These are phyloP conservation scores for Phodopus roborovskii DNA, from an alignment of 2,113 vertebrate species.

Conservation along the genomic window DNA sequence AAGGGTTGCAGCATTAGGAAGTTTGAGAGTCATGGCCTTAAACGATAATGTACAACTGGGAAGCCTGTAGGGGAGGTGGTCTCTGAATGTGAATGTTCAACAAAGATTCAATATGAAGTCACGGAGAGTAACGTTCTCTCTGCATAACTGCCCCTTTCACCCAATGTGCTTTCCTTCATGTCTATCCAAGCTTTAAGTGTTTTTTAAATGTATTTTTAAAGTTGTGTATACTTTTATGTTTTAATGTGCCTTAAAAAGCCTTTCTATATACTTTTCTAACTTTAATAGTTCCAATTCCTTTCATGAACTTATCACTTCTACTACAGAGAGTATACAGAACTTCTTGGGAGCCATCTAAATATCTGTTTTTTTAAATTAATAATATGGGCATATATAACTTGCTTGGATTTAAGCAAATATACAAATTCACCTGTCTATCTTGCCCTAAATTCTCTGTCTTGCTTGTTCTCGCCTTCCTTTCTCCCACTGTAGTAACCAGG, in stretches of 20 bases:
- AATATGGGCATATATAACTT: not conserved
- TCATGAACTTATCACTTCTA: not conserved
- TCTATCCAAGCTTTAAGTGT: not conserved
- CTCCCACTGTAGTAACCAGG: constrained; percentile 85
- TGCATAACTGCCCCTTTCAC: not conserved
- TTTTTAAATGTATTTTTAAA: not conserved
- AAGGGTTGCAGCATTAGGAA: not conserved
- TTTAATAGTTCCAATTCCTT: constrained; percentile 21
- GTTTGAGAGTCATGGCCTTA: not conserved
- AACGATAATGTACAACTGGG: not conserved
- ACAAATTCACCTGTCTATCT: constrained; percentile 53
- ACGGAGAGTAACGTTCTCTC: not conserved
- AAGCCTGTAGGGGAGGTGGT: not conserved
- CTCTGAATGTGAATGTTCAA: not conserved
- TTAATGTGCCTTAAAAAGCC: not conserved
- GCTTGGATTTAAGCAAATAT: not conserved
- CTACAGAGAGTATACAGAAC: not conserved
- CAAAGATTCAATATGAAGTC: not conserved
- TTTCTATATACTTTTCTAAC: not conserved
- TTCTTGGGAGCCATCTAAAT: not conserved
- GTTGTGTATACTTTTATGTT: not conserved
- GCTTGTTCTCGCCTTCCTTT: constrained; percentile 76
- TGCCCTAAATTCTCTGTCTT: constrained; percentile 69
- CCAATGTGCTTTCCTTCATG: not conserved
- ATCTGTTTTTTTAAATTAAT: not conserved